Conservation (phyloP, 1,140 invertebrate species). For the Pantala flavescens region DNA sequence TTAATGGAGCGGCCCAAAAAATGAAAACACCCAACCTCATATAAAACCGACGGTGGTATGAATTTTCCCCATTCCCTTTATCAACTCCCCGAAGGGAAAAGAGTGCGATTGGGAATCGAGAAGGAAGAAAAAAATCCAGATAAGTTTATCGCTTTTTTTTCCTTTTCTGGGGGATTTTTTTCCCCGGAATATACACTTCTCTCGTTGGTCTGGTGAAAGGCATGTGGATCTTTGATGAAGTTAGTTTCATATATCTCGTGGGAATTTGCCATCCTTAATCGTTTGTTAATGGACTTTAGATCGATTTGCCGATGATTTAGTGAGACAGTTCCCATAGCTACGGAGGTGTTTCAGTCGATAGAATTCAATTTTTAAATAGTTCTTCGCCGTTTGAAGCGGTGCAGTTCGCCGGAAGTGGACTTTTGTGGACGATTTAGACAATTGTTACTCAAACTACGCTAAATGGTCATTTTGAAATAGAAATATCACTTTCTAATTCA, state of each 20-base stretch:
- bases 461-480: no score
- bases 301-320: no score
- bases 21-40: not conserved
- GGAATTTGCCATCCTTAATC: not conserved
- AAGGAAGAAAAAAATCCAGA: not conserved
- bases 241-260: not conserved
- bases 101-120: not conserved
- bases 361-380: no score
- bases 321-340: no score
- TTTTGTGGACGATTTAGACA: no score
- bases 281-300: not conserved
- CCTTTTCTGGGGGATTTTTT: not conserved
- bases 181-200: not conserved
- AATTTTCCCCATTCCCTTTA: conserved; percentile 1
- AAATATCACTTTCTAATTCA: no score
- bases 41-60: not conserved
- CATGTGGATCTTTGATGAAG: not conserved
- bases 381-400: no score
- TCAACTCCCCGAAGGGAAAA: not conserved
- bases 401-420: no score
- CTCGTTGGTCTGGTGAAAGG: not conserved
- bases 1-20: conserved; percentile 2
- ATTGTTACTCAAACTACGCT: no score
- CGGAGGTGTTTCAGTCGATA: no score
- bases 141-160: not conserved